Percentiles rank a stretch among this genome's conserved stretches.
These are phyloP conservation scores for Crepidodera aurea DNA, from an alignment of 2,888 invertebrate species.

Conservation along the genomic window DNA sequence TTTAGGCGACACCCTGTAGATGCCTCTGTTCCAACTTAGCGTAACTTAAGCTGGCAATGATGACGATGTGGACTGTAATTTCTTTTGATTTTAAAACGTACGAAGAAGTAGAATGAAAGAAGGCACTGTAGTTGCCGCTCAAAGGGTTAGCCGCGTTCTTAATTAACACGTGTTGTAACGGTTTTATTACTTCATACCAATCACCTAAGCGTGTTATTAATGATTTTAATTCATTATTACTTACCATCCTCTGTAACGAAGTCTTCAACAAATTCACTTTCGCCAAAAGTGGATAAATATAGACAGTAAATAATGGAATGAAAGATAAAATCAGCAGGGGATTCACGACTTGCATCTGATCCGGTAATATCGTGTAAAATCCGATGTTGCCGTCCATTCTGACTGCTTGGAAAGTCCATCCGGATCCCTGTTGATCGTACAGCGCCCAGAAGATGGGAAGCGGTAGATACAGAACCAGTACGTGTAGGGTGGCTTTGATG, in stretches of 20 bases:
- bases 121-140: no score
- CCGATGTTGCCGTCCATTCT: constrained; percentile 84
- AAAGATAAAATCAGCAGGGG: constrained; percentile 84
- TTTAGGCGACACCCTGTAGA: no score
- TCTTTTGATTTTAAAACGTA: no score
- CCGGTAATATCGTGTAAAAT: constrained; percentile 80
- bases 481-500: constrained; percentile 76
- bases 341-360: constrained; percentile 95
- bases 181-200: no score
- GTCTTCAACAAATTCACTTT: constrained; percentile 73
- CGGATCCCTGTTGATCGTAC: constrained; percentile 94
- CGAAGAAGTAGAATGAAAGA: no score
- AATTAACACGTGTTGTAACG: no score
- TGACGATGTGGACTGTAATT: no score
- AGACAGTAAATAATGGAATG: constrained; percentile 84
- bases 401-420: constrained; percentile 93
- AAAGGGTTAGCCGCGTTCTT: no score
- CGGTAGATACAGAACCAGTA: constrained; percentile 86
- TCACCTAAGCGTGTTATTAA: no score
- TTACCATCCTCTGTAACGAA: constrained; percentile 84
- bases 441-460: constrained; percentile 97
- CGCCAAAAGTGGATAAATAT: constrained; percentile 80
- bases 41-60: no score
- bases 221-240: no score
- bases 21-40: no score